phyloP scores from a whole-genome alignment of 2,113 vertebrate genomes.

The Thalassoma bifasciatum region DNA sequence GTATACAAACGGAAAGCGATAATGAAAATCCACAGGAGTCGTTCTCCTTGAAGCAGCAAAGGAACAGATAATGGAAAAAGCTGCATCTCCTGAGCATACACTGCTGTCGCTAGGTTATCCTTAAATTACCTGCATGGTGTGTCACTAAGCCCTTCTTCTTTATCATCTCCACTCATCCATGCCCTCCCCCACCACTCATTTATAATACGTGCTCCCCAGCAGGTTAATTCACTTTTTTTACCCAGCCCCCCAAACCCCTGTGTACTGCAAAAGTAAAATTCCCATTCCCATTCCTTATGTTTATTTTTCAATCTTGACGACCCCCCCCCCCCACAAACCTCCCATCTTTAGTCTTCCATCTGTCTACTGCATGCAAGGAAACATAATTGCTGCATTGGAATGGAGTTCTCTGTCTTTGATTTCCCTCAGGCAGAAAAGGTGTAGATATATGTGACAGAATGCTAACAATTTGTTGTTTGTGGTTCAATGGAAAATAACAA shows the following conservation, averaged over 20 bases:
- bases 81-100: slow-evolving; percentile 30
- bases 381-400: slow-evolving; percentile 46
- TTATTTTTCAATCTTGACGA: slow-evolving; percentile 24
- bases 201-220: not conserved
- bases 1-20: slow-evolving; percentile 10
- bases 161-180: not conserved
- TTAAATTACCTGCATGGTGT: not conserved
- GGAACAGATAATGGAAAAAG: slow-evolving; percentile 50
- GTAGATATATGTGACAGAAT: slow-evolving; percentile 48
- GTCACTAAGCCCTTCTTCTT: slow-evolving; percentile 20
- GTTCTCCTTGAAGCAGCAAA: slow-evolving; percentile 19
- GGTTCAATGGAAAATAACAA: slow-evolving; percentile 47
- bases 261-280: not conserved
- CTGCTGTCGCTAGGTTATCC: slow-evolving; percentile 14
- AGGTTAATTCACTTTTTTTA: slow-evolving; percentile 18
- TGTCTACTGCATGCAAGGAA: slow-evolving; percentile 36
- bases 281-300: slow-evolving; percentile 1
- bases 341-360: slow-evolving; percentile 36
- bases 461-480: slow-evolving; percentile 60
- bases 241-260: not conserved
- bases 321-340: too few species aligned
- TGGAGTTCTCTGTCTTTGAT: slow-evolving; percentile 51
- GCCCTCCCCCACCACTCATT: not conserved
- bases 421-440: slow-evolving; percentile 55
- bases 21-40: slow-evolving; percentile 27